Evolutionary conservation across 1,140 invertebrate genomes (phyloP), one percentile per base, ranked within the genome.

Genomic region (Bombus cullumanus): DNA sequence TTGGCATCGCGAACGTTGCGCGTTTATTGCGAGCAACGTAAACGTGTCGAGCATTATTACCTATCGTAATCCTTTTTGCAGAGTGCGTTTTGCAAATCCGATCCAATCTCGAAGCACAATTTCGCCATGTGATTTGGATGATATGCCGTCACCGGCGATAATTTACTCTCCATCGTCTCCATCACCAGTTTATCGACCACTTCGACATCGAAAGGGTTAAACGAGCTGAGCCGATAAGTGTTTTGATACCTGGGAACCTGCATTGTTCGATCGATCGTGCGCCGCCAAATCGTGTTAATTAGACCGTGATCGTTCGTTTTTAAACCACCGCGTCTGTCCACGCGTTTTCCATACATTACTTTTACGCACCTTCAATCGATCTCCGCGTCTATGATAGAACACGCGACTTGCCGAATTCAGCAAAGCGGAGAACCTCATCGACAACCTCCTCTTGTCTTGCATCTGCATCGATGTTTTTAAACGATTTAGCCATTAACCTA

Each of bases 201-300:
- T 22, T 74, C 62, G 9, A 73, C 28, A 22, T 89, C 39, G 66
- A 90, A 92, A 18, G 34, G 43, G 39, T 25, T 72, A 59, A 89
- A 91, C 1, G 91, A 66, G n/a, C 86, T 73, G 15, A 91, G 57
- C 6, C 91, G 87, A 80, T 85, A 92, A 25, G 90, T 92, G n/a
- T 92, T 92, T 43, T 92, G 89, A n/a, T 92, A 92, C 59, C 28
- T 89, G 31, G 86, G 87, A 18, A 90, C 81, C 90, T 92, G 69
- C 28, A 4, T n/a, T 22, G 47, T 53, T 53, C 47, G 47, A 53
- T 53, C 47, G 47, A 1, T 18, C 43, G 25, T 43, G 31, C 41
- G 28, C 34, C 37, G 31, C 5, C 2, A 25, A 47, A 62, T 34
- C 22, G 5, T 22, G 5, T 53, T 53, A 53, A 53, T 53, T 53